Percentiles rank a stretch among this genome's conserved stretches.
These are phyloP conservation scores for Metacarcinus magister DNA, from an alignment of 2,888 invertebrate genomes.

Conservation along the genomic window DNA sequence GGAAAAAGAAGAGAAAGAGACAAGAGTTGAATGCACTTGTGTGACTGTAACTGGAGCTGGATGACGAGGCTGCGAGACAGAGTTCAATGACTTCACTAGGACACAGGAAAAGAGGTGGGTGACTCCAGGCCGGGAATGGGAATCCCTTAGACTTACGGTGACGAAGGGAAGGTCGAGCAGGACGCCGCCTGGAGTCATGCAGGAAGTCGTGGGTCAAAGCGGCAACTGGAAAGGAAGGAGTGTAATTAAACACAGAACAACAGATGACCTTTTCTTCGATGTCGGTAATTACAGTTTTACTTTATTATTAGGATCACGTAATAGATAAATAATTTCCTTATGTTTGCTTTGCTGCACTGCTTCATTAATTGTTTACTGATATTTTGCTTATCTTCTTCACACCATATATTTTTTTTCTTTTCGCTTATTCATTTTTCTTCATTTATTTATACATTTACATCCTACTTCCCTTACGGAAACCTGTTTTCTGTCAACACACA, in stretches of 20 bases:
- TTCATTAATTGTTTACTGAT: not conserved
- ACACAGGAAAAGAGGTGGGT: conserved; percentile 2
- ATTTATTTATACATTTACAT: not conserved
- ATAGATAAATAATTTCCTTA: not conserved
- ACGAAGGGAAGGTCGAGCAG: not conserved
- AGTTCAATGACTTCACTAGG: conserved; percentile 14
- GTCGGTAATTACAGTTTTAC: not conserved
- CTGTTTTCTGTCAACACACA: not conserved
- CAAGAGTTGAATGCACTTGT: not conserved
- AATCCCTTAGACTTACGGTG: conserved; percentile 4
- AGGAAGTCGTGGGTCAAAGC: not conserved
- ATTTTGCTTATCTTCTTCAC: not conserved
- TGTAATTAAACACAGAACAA: not conserved
- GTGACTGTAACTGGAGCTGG: not conserved
- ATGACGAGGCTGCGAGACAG: not conserved
- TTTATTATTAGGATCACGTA: not conserved
- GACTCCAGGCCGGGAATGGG: not conserved
- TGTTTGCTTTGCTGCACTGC: not conserved
- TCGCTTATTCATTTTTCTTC: not conserved
- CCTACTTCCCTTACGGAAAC: not conserved
- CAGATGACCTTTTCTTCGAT: not conserved
- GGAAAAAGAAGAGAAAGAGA: not conserved
- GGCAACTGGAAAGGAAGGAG: conserved; percentile 20
- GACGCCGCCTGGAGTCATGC: not conserved
- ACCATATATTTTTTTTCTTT: not conserved